Evolutionary conservation across 2,888 invertebrate genomes (phyloP).

Genomic region (Rhagophthalmus giganteus): DNA sequence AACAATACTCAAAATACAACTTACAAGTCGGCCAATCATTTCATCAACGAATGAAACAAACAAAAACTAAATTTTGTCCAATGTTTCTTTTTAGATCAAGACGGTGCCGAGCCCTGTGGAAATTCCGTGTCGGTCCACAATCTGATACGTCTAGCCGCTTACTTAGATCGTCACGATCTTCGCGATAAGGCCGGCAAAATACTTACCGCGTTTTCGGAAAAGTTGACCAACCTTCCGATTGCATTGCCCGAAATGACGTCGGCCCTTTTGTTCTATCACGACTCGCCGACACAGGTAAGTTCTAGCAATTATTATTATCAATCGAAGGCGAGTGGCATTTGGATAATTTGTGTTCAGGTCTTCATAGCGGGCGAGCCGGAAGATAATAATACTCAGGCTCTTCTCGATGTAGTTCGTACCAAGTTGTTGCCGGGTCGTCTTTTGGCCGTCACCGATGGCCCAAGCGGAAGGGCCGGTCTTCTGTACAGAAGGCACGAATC

Average conservation of each 20-base stretch:
- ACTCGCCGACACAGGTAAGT: constrained; percentile 73
- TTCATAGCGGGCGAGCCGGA: constrained; percentile 67
- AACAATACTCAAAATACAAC: too few species aligned
- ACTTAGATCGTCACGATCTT: constrained; percentile 66
- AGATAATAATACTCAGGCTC: constrained; percentile 67
- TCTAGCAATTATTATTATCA: too few species aligned
- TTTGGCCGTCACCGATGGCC: constrained; percentile 67
- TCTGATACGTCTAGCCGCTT: constrained; percentile 72
- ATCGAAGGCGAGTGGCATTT: too few species aligned
- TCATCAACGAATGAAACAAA: neutral
- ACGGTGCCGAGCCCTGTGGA: constrained; percentile 92
- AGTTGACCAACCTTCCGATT: constrained; percentile 66
- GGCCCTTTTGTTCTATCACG: constrained; percentile 69
- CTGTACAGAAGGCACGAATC: constrained; percentile 50
- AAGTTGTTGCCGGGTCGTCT: constrained; percentile 70
- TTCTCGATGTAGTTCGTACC: constrained; percentile 67
- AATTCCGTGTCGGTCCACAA: constrained; percentile 88
- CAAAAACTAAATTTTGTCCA: constrained; percentile 2
- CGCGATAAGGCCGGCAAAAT: constrained; percentile 62
- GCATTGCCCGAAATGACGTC: constrained; percentile 78
- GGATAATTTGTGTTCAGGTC: constrained; percentile 57
- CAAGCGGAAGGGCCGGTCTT: constrained; percentile 50
- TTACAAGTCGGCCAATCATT: too few species aligned
- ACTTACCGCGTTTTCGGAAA: constrained; percentile 63
- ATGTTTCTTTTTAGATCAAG: constrained; percentile 75